Percentiles rank a stretch among this genome's conserved stretches.
Conservation (phyloP, 2,113 vertebrate genomes). For the Tauraco erythrolophus region DNA sequence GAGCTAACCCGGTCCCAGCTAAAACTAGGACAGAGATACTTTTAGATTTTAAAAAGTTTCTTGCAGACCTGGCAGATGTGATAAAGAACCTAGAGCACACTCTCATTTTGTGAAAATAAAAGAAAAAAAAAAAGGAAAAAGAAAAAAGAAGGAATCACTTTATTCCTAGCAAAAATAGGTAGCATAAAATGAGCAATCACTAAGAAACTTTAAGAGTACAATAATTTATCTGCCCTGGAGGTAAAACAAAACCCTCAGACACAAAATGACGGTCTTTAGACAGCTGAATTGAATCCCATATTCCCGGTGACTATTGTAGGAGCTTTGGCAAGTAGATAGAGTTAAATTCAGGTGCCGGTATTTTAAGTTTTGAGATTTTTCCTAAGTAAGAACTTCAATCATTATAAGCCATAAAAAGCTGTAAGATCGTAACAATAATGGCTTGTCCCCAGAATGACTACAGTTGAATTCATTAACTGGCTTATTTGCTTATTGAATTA, state of each 20-base stretch:
- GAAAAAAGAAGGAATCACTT: fast-evolving
- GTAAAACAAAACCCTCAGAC: not conserved
- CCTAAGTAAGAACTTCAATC: not conserved
- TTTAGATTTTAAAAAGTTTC: not conserved
- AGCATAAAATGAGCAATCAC: not conserved
- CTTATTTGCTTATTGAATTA: not conserved
- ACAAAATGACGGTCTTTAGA: not conserved
- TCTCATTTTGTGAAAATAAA: not conserved
- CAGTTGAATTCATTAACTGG: not conserved
- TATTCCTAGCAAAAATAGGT: not conserved
- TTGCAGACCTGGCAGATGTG: not conserved
- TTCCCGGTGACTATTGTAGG: not conserved
- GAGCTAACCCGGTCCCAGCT: too few relatives aligned
- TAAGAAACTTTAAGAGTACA: not conserved
- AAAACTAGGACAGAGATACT: too few relatives aligned
- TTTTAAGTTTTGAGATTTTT: not conserved
- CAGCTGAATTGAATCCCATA: not conserved
- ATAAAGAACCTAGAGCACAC: not conserved
- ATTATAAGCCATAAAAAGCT: not conserved
- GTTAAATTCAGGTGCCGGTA: not conserved
- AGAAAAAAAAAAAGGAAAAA: not conserved
- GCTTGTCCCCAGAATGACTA: not conserved
- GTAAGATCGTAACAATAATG: not conserved
- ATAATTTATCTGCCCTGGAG: not conserved
- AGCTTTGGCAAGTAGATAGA: not conserved